Percentiles rank a stretch among this genome's conserved stretches.
Conservation (phyloP, 1,140 invertebrate species). For the Heliconius hermathena region DNA sequence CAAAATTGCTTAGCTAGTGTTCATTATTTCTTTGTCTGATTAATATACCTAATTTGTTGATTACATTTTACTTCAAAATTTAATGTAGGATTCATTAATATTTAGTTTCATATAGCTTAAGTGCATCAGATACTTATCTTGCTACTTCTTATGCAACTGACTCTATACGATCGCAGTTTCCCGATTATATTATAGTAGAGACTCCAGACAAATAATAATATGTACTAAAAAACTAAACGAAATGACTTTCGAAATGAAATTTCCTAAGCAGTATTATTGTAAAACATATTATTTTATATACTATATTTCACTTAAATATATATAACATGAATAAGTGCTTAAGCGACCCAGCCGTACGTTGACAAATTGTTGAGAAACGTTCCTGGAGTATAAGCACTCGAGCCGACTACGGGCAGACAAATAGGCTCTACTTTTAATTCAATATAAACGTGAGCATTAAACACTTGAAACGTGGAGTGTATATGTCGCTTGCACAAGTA, state of each 20-base stretch:
- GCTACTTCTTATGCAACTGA: not conserved
- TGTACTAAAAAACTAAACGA: not conserved
- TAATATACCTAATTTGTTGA: too few species aligned
- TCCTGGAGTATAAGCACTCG: slow-evolving; percentile 2
- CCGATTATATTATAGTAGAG: not conserved
- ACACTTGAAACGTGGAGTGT: not conserved
- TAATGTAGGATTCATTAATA: too few species aligned
- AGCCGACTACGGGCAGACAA: slow-evolving; percentile 15
- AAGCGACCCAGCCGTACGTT: not conserved
- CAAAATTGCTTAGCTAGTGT: too few species aligned
- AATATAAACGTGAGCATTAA: slow-evolving; percentile 11
- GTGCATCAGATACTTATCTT: not conserved
- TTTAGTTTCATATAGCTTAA: too few species aligned
- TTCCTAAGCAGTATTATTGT: not conserved
- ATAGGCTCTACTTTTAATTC: slow-evolving; percentile 2
- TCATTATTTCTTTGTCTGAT: too few species aligned
- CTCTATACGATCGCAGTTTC: not conserved
- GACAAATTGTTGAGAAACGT: slow-evolving; percentile 11
- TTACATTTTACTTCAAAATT: too few species aligned
- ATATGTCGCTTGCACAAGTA: not conserved
- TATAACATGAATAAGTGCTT: not conserved
- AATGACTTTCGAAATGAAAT: not conserved
- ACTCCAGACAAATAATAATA: not conserved
- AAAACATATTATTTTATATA: not conserved
- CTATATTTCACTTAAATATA: not conserved